Conservation (phyloP, 2,888 invertebrate genomes). For the Malacosoma neustria region DNA sequence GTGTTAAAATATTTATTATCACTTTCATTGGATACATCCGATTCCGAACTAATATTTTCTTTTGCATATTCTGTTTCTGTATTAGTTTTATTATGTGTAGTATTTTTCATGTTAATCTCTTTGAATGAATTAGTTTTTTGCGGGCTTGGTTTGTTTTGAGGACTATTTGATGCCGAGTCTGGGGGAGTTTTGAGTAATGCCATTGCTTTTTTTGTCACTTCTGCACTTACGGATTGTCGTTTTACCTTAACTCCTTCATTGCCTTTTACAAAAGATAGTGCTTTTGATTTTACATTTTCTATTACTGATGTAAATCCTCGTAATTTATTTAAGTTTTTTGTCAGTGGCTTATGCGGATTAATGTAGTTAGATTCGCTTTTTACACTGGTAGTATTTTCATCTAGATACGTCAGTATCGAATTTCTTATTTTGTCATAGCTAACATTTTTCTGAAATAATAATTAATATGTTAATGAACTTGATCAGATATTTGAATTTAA, state of each 20-base stretch:
- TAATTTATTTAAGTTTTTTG: slow-evolving; percentile 33
- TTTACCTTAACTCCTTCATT: slow-evolving; percentile 37
- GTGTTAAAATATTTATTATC: slow-evolving; percentile 29
- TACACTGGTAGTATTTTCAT: slow-evolving; percentile 35
- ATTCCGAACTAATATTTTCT: slow-evolving; percentile 15
- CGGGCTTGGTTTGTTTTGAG: slow-evolving; percentile 14
- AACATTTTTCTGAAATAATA: slow-evolving; percentile 54
- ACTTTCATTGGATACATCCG: slow-evolving; percentile 29
- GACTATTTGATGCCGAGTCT: slow-evolving; percentile 37
- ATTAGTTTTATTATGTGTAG: not conserved
- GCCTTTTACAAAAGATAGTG: slow-evolving; percentile 63
- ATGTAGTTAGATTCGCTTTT: slow-evolving; percentile 23
- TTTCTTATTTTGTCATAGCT: slow-evolving; percentile 59
- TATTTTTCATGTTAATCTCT: not conserved
- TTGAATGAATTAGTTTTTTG: slow-evolving; percentile 8
- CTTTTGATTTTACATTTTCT: slow-evolving; percentile 69
- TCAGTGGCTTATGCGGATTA: slow-evolving; percentile 41
- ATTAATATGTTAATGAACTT: too few relatives aligned
- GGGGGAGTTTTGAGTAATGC: slow-evolving; percentile 46
- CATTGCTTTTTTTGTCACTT: slow-evolving; percentile 41
- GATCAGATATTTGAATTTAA: not conserved
- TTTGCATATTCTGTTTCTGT: slow-evolving; percentile 10
- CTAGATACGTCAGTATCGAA: slow-evolving; percentile 57
- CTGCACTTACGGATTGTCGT: slow-evolving; percentile 26
- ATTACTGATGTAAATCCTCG: slow-evolving; percentile 56